Base-by-base conservation (phyloP, 2,797 vertebrate species). In the Pogonophryne albipinna region DNA sequence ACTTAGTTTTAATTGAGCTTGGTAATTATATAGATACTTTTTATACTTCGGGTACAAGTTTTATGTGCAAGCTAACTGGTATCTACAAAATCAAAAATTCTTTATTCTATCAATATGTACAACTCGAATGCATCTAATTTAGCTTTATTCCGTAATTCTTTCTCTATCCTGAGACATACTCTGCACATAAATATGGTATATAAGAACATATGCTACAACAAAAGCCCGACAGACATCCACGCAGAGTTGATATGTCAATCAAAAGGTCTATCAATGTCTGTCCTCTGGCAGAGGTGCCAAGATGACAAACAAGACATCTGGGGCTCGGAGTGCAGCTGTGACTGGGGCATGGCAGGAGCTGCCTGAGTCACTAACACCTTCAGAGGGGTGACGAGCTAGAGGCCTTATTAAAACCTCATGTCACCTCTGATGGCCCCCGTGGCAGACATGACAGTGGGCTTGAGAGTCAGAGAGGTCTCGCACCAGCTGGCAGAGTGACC, bases 401-500 rank as follows among this genome's bases (percentile, higher is more conserved):
- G 68, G 91, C 86, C 85, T 91, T 90, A 89, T 88, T 87, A 93
- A 87, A 88, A 88, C 89, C 88, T 85, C 85, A 74, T 87, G 92
- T 94, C 92, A 92, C 84, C 88, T 92, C 69, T 87, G 86, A 92
- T 63, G 61, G 86, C 84, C 87, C 93, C 86, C 42, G 16, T 87
- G 84, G 91, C 93, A 91, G 87, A 91, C 75, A 88, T 76, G 85
- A 86, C 85, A 69, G 83, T 8, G 52, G 86, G 85, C 85, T 87
- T 83, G 85, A 89, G 85, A 89, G 82, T 85, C 79, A 86, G 76
- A 68, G 78, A 86, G 89, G 85, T 88, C 87, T 86, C 87, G 89
- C 90, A 93, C 91, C 93, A 94, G 93, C 94, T 95, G 93, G 92
- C 89, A 93, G 92, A 93, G 84, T 93, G 92, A 93, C 93, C 94